Conservation (phyloP, 2,888 invertebrate species). For the Orchestes rusci region DNA sequence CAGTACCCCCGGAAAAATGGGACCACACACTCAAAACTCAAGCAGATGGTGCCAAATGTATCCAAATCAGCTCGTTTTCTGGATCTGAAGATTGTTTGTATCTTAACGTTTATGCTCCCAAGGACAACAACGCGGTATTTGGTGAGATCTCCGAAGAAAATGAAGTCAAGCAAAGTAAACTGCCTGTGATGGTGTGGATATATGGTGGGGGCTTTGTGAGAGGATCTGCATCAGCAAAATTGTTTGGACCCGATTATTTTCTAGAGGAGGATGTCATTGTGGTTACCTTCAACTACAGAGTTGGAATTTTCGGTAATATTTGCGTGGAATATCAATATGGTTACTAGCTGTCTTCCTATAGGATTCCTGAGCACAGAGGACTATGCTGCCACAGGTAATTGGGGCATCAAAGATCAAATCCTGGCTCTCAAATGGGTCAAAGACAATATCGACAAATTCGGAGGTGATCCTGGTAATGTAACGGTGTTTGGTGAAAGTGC, state of each 20-base stretch:
- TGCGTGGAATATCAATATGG: not conserved
- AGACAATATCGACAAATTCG: slow-evolving; percentile 30
- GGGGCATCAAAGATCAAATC: too few species aligned
- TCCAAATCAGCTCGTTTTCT: slow-evolving; percentile 10
- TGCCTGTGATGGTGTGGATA: slow-evolving; percentile 37
- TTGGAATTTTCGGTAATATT: slow-evolving; percentile 34
- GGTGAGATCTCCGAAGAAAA: too few species aligned
- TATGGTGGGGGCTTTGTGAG: slow-evolving; percentile 33
- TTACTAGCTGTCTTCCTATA: slow-evolving; percentile 6
- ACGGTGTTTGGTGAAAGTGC: slow-evolving; percentile 34
- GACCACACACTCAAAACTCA: slow-evolving; percentile 10
- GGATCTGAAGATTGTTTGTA: slow-evolving; percentile 34
- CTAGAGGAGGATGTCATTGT: slow-evolving; percentile 33
- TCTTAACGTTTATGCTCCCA: slow-evolving; percentile 33
- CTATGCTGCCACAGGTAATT: slow-evolving; percentile 31
- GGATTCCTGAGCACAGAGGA: slow-evolving; percentile 33
- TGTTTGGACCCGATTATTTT: slow-evolving; percentile 33
- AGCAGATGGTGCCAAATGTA: slow-evolving; percentile 16
- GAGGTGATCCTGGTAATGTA: slow-evolving; percentile 30
- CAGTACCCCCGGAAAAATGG: slow-evolving; percentile 19
- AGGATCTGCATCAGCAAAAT: slow-evolving; percentile 29
- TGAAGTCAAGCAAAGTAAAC: not conserved
- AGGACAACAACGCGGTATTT: too few species aligned
- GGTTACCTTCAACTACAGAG: slow-evolving; percentile 34
- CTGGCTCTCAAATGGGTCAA: slow-evolving; percentile 33